These are phyloP conservation scores for Dorcus parallelipipedus DNA, from an alignment of 2,888 invertebrate species.

Conservation along the genomic window DNA sequence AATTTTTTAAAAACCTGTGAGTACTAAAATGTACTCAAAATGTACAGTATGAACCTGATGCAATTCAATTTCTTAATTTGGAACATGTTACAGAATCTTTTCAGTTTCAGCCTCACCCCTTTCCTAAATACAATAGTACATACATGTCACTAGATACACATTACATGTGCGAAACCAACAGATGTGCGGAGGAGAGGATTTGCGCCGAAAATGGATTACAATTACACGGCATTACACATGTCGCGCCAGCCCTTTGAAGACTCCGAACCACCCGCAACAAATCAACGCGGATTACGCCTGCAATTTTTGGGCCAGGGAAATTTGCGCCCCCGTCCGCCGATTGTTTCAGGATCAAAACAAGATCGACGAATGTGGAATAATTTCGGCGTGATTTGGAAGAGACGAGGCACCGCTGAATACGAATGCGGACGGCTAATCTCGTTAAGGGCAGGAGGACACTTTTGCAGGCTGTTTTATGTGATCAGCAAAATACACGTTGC, in stretches of 20 bases:
- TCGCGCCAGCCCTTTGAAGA: conserved; percentile 18
- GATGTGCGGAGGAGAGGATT: conserved; percentile 44
- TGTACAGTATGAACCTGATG: too few relatives aligned
- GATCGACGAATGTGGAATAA: not conserved
- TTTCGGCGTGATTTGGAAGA: not conserved
- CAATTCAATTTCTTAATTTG: too few relatives aligned
- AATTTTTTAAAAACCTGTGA: too few relatives aligned
- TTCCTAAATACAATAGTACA: too few relatives aligned
- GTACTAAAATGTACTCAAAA: too few relatives aligned
- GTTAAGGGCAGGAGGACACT: conserved; percentile 34
- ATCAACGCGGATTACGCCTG: not conserved
- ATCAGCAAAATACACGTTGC: conserved; percentile 41
- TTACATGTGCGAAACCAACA: conserved; percentile 27
- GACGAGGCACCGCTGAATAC: conserved; percentile 28
- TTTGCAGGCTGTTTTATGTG: conserved; percentile 38
- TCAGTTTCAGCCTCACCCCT: too few relatives aligned
- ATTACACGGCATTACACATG: conserved; percentile 49
- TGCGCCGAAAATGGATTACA: conserved; percentile 45
- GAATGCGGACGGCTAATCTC: conserved; percentile 35
- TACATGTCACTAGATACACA: conserved; percentile 3
- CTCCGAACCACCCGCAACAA: not conserved
- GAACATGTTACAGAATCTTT: too few relatives aligned
- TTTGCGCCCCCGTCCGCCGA: not conserved
- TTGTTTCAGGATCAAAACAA: not conserved
- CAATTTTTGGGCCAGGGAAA: not conserved